Conservation (phyloP, 2,113 vertebrate species). For the Sander vitreus region DNA sequence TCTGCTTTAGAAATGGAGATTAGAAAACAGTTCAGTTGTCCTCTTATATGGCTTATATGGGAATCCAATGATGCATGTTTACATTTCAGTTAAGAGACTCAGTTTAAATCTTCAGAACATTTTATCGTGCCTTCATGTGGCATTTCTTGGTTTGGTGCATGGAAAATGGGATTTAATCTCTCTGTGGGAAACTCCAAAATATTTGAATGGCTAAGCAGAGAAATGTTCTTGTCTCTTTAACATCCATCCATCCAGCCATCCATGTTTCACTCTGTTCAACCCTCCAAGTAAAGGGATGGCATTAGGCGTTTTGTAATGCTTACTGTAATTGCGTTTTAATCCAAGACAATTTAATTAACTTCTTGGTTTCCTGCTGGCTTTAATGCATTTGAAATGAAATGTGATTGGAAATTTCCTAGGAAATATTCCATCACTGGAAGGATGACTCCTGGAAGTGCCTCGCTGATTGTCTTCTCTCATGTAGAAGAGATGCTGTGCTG, state of each 20-base stretch:
- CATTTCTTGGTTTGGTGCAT: slow-evolving; percentile 11
- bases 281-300: slow-evolving; percentile 7
- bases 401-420: slow-evolving; percentile 44
- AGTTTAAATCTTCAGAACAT: slow-evolving; percentile 32
- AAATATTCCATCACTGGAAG: slow-evolving; percentile 34
- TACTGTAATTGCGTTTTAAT: slow-evolving; percentile 72
- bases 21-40: slow-evolving; percentile 52
- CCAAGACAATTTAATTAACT: slow-evolving; percentile 77
- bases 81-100: slow-evolving; percentile 49
- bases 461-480: slow-evolving; percentile 5
- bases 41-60: slow-evolving; percentile 39
- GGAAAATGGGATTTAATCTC: slow-evolving; percentile 34
- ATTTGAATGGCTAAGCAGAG: no score
- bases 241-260: slow-evolving; percentile 1
- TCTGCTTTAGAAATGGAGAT: slow-evolving; percentile 70
- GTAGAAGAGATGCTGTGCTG: neutral
- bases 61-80: slow-evolving; percentile 61
- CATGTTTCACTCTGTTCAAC: slow-evolving; percentile 5
- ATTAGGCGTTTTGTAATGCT: slow-evolving; percentile 41
- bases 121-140: slow-evolving; percentile 26
- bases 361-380: slow-evolving; percentile 64
- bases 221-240: no score
- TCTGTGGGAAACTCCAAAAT: no score
- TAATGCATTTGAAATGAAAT: slow-evolving; percentile 64
- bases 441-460: slow-evolving; percentile 17